Conservation (phyloP, 2,888 invertebrate genomes). For the Apodemia duryi region DNA sequence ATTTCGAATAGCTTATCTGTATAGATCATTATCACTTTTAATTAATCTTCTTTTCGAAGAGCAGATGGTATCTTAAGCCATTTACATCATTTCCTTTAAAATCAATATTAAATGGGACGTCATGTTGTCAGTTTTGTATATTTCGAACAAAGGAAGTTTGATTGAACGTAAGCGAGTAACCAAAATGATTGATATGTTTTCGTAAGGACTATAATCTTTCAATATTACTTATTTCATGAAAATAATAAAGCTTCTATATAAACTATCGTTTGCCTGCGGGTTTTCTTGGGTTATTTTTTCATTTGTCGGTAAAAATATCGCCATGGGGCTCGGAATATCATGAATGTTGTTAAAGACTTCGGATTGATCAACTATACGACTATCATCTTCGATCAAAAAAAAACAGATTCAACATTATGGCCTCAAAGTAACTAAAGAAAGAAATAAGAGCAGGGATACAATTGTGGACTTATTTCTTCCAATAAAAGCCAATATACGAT, state of each 20-base stretch:
- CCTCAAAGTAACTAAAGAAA: too few relatives aligned
- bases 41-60: conserved; percentile 8
- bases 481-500: too few relatives aligned
- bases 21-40: neutral
- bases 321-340: too few relatives aligned
- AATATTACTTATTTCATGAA: neutral
- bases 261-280: neutral
- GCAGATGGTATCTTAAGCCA: conserved; percentile 1
- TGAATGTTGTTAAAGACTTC: too few relatives aligned
- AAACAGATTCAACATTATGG: too few relatives aligned
- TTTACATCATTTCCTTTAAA: conserved; percentile 3
- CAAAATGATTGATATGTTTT: conserved; percentile 13
- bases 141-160: conserved; percentile 4
- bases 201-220: neutral
- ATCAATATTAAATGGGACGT: conserved; percentile 11
- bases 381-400: too few relatives aligned
- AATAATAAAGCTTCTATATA: neutral
- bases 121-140: conserved; percentile 7
- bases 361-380: too few relatives aligned
- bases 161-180: neutral
- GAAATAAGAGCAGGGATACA: too few relatives aligned
- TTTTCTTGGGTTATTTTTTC: neutral
- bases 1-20: neutral
- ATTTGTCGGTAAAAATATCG: too few relatives aligned
- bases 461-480: too few relatives aligned